Evolutionary conservation across 2,888 invertebrate species (phyloP).

Genomic region (Hyalella azteca): DNA sequence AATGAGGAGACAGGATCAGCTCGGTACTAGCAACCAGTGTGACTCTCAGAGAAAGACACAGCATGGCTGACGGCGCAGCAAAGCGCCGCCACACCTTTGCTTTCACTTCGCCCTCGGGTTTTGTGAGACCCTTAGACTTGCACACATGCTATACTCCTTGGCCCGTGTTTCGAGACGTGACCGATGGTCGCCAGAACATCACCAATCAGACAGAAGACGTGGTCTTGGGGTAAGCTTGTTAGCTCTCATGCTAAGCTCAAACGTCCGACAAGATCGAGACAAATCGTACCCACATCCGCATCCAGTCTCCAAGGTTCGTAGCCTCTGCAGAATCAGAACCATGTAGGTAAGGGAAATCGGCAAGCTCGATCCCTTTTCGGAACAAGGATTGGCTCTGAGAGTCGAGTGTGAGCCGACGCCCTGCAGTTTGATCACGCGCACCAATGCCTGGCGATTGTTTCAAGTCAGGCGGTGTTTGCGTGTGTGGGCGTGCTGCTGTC

Average conservation of each 20-base stretch:
- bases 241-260: too few relatives aligned
- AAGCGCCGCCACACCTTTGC: slow-evolving; percentile 65
- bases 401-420: too few relatives aligned
- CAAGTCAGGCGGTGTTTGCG: slow-evolving; percentile 13
- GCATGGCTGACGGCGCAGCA: neutral
- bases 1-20: neutral
- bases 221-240: too few relatives aligned
- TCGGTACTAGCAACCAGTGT: neutral
- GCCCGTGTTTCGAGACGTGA: slow-evolving; percentile 66
- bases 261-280: too few relatives aligned
- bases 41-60: neutral
- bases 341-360: too few relatives aligned
- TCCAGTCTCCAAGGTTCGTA: too few relatives aligned
- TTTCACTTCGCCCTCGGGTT: too few relatives aligned
- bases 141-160: slow-evolving; percentile 76
- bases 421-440: too few relatives aligned
- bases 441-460: slow-evolving; percentile 18
- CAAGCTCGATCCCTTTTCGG: too few relatives aligned
- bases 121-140: slow-evolving; percentile 70
- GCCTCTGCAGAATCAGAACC: too few relatives aligned
- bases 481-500: slow-evolving; percentile 5
- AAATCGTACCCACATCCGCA: too few relatives aligned
- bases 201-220: neutral
- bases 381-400: too few relatives aligned
- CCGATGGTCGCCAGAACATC: slow-evolving; percentile 7